phyloP scores from a whole-genome alignment of 2,797 vertebrate species.

The Loris lydekkerianus region DNA sequence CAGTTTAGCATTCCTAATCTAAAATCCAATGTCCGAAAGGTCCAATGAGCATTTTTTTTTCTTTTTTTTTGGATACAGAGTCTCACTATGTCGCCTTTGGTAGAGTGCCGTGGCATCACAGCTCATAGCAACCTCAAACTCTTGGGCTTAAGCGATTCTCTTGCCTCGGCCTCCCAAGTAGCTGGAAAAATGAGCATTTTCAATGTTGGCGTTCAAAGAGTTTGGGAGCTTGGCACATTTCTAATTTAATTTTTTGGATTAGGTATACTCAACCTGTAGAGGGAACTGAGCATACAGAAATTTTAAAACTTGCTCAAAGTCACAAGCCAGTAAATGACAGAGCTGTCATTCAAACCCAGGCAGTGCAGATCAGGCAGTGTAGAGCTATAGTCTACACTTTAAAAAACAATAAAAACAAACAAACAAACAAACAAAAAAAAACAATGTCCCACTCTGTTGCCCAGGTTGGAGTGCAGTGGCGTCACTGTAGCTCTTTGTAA shows the following conservation, averaged over 20 bases:
- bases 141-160: too few species aligned
- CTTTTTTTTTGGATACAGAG: too few species aligned
- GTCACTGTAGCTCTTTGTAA: neutral
- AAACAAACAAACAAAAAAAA: too few species aligned
- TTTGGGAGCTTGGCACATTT: neutral
- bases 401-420: too few species aligned
- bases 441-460: neutral
- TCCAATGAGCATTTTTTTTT: neutral
- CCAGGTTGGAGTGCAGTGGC: neutral
- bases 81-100: too few species aligned
- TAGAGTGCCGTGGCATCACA: too few species aligned
- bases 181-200: neutral
- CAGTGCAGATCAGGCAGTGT: neutral
- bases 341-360: neutral
- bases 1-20: neutral
- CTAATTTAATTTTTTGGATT: neutral
- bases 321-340: neutral
- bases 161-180: too few species aligned
- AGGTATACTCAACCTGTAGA: neutral
- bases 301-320: neutral
- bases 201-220: neutral
- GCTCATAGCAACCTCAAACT: too few species aligned
- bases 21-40: neutral
- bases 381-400: neutral
- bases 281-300: constrained; percentile 5